Percentiles rank a stretch among this genome's conserved stretches.
Conservation (phyloP, 1,140 invertebrate genomes). For the Choristoneura fumiferana region DNA sequence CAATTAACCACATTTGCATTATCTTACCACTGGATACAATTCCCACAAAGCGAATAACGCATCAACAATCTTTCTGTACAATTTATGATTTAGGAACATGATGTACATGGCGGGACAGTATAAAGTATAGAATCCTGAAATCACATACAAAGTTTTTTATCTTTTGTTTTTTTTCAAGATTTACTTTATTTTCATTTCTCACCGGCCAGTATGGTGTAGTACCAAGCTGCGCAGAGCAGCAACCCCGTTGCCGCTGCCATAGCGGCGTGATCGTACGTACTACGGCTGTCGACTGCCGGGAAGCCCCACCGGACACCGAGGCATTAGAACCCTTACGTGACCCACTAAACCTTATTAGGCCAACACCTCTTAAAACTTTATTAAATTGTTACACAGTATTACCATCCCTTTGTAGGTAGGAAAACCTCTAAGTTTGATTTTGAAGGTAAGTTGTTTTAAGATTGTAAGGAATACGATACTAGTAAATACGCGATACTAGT, state of each 20-base stretch:
- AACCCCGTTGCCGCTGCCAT: slow-evolving; percentile 58
- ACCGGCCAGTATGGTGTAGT: slow-evolving; percentile 68
- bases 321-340: slow-evolving; percentile 64
- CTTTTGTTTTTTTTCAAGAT: background rate
- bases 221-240: slow-evolving; percentile 62
- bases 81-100: slow-evolving; percentile 82
- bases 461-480: too few relatives aligned
- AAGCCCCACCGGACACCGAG: slow-evolving; percentile 46
- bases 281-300: slow-evolving; percentile 35
- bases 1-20: background rate
- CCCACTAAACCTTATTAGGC: slow-evolving; percentile 41
- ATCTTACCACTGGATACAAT: slow-evolving; percentile 86
- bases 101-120: slow-evolving; percentile 85
- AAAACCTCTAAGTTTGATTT: background rate
- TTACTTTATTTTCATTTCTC: slow-evolving; percentile 25
- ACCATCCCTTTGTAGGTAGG: background rate
- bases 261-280: slow-evolving; percentile 38
- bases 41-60: slow-evolving; percentile 87
- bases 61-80: slow-evolving; percentile 83
- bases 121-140: slow-evolving; percentile 81
- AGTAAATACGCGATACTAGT: too few relatives aligned
- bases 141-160: slow-evolving; percentile 36
- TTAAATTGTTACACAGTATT: background rate
- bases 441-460: too few relatives aligned
- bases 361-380: slow-evolving; percentile 25